Evolutionary conservation across 2,113 vertebrate genomes (phyloP).

Genomic region (Phrynosoma blainvillii): DNA sequence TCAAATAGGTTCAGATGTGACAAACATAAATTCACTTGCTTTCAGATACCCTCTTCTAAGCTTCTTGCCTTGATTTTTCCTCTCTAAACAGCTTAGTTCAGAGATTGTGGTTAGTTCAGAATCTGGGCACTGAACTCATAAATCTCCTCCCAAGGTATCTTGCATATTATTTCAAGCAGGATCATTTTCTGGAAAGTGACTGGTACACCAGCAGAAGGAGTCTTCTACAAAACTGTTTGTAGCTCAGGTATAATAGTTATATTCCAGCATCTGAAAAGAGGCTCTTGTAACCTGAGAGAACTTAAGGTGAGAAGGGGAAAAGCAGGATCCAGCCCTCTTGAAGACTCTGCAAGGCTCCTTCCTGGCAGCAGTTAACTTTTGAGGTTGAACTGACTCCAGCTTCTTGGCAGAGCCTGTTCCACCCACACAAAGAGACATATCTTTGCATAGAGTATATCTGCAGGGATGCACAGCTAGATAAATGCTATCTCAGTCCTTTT

Average conservation of each 20-base stretch:
- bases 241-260: slow-evolving; percentile 1
- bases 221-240: too few relatives aligned
- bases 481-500: slow-evolving; percentile 41
- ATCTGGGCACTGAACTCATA: background rate
- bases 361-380: slow-evolving; percentile 35
- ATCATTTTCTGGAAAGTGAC: slow-evolving; percentile 3
- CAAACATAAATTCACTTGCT: background rate
- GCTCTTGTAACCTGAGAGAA: background rate
- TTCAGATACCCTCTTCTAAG: background rate
- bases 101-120: background rate
- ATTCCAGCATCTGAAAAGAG: background rate
- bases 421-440: slow-evolving; percentile 36
- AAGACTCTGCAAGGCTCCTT: slow-evolving; percentile 35
- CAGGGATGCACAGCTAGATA: slow-evolving; percentile 23
- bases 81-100: background rate
- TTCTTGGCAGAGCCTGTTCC: slow-evolving; percentile 57
- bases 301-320: background rate
- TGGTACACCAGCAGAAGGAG: too few relatives aligned
- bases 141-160: background rate
- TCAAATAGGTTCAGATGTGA: background rate
- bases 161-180: background rate
- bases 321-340: slow-evolving; percentile 25
- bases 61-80: background rate
- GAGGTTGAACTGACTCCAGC: slow-evolving; percentile 59
- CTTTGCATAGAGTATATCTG: slow-evolving; percentile 19